Evolutionary conservation across 2,797 vertebrate species (phyloP).

Genomic region (Myotis findleyi): DNA sequence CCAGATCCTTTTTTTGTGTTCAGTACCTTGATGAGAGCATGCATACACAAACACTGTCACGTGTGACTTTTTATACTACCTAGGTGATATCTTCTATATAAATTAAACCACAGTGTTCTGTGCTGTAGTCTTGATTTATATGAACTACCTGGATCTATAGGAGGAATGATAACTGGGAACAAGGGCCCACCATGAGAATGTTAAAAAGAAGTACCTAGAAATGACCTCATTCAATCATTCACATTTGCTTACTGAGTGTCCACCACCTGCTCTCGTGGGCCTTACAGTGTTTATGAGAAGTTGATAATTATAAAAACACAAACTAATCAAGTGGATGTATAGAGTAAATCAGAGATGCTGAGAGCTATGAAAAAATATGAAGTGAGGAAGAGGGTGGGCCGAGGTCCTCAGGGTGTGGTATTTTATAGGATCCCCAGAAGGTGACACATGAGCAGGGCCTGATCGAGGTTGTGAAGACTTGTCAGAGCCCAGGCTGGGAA

Average conservation of each 20-base stretch:
- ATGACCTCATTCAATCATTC: not conserved
- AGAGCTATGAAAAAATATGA: not conserved
- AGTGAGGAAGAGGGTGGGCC: not conserved
- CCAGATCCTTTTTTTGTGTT: not conserved
- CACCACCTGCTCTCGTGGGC: not conserved
- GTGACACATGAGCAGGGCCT: not conserved
- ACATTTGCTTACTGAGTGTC: not conserved
- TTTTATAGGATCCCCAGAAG: not conserved
- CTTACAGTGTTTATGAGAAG: not conserved
- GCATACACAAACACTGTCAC: not conserved
- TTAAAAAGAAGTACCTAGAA: not conserved
- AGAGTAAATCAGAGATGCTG: not conserved
- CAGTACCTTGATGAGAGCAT: not conserved
- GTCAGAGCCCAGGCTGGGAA: not conserved
- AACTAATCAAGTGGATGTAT: not conserved
- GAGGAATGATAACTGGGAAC: not conserved
- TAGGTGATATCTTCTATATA: not conserved
- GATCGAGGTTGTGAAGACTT: no score
- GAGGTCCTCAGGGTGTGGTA: accelerated
- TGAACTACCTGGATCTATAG: not conserved
- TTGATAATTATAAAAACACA: not conserved
- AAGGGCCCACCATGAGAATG: not conserved
- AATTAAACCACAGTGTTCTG: not conserved
- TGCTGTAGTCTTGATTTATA: not conserved
- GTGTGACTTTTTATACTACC: not conserved